Percentiles rank a stretch among this genome's conserved stretches.
Evolutionary conservation across 1,140 invertebrate species (phyloP).

Genomic region (Gonatopus flavifemur): DNA sequence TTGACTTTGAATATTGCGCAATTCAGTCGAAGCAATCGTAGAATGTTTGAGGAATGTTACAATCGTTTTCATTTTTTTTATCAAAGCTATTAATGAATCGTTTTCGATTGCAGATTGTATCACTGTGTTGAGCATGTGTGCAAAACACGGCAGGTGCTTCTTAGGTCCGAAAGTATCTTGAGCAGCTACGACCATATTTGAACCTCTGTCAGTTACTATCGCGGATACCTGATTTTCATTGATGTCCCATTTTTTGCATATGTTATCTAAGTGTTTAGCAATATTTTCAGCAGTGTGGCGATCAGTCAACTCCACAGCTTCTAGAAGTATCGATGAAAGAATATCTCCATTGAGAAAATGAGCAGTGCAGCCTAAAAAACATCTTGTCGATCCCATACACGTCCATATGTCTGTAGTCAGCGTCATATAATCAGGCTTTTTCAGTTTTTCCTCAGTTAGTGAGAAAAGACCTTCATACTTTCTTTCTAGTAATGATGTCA

Average conservation of each 20-base stretch:
- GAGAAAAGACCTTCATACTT: not conserved
- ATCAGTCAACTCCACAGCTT: not conserved
- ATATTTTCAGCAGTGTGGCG: not conserved
- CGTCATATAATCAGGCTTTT: not conserved
- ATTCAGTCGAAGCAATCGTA: not conserved
- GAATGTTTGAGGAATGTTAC: not conserved
- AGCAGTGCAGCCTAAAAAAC: not conserved
- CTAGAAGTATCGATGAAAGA: not conserved
- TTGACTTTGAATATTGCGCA: not conserved
- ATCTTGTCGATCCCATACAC: not conserved
- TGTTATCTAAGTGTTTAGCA: not conserved
- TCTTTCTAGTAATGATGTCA: not conserved
- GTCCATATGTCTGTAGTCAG: not conserved
- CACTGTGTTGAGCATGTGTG: not conserved
- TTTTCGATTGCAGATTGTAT: not conserved
- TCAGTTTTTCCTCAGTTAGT: not conserved
- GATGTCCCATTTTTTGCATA: not conserved
- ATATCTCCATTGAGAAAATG: slow-evolving; percentile 2
- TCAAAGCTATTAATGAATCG: not conserved
- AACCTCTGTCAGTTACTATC: not conserved
- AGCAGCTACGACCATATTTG: not conserved
- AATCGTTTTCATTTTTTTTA: not conserved
- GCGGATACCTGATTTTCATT: not conserved
- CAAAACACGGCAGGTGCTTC: not conserved
- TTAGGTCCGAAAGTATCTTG: not conserved